These are phyloP conservation scores for Helleia helle DNA, from an alignment of 2,888 invertebrate species.

Conservation along the genomic window DNA sequence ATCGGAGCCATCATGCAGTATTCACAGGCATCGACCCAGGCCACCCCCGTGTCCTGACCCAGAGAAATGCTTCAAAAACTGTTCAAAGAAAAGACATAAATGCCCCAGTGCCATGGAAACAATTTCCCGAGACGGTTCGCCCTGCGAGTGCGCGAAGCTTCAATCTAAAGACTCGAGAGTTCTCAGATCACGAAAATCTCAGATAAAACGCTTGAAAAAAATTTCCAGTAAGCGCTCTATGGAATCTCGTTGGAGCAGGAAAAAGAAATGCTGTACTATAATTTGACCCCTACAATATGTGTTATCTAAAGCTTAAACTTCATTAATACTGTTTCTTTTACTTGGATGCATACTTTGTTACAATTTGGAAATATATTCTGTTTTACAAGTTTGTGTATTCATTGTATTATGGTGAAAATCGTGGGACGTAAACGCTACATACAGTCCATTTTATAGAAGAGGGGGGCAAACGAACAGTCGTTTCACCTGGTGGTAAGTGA, in stretches of 20 bases:
- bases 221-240: conserved; percentile 35
- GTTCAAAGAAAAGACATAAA: conserved; percentile 38
- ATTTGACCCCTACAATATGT: too few species aligned
- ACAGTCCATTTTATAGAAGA: too few species aligned
- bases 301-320: too few species aligned
- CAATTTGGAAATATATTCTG: too few species aligned
- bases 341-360: too few species aligned
- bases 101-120: conserved; percentile 50
- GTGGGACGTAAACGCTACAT: too few species aligned
- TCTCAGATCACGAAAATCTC: conserved; percentile 28
- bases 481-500: too few species aligned
- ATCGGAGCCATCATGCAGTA: conserved; percentile 50
- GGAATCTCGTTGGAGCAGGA: conserved; percentile 38
- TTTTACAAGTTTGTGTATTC: too few species aligned
- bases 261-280: conserved; percentile 40
- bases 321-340: too few species aligned
- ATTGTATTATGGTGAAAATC: too few species aligned
- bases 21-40: conserved; percentile 48
- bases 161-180: conserved; percentile 39
- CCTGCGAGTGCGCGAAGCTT: conserved; percentile 41
- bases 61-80: conserved; percentile 48
- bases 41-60: conserved; percentile 50
- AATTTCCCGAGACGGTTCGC: conserved; percentile 34
- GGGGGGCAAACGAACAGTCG: too few species aligned
- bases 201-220: conserved; percentile 37